Evolutionary conservation across 2,888 invertebrate genomes (phyloP).

Genomic region (Melinaea marsaeus): DNA sequence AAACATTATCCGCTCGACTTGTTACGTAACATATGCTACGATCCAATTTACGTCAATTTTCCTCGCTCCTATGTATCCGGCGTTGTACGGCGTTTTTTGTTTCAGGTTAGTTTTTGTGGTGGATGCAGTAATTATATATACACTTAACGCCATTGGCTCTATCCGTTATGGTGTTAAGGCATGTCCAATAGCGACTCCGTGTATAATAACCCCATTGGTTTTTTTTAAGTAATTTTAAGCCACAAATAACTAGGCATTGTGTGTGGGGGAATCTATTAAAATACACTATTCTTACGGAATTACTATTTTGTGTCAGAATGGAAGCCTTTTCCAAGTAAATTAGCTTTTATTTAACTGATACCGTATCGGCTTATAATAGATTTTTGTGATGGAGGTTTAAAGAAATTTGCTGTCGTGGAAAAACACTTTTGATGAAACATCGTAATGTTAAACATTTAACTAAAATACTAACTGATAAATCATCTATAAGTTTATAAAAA

Average conservation of each 20-base stretch:
- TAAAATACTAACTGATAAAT: too few relatives aligned
- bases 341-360: constrained; percentile 42
- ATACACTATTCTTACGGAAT: constrained; percentile 45
- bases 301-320: constrained; percentile 45
- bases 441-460: too few relatives aligned
- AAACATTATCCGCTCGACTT: constrained; percentile 8
- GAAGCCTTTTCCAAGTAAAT: constrained; percentile 41
- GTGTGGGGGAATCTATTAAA: constrained; percentile 57
- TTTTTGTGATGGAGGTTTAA: constrained; percentile 26
- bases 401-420: too few relatives aligned
- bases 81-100: constrained; percentile 44
- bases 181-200: constrained; percentile 51
- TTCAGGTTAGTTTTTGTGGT: constrained; percentile 47
- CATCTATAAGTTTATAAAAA: too few relatives aligned
- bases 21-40: constrained; percentile 32
- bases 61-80: constrained; percentile 53
- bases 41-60: constrained; percentile 64
- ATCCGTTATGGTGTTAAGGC: constrained; percentile 42
- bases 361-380: constrained; percentile 39
- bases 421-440: too few relatives aligned
- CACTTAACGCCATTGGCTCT: constrained; percentile 54
- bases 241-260: constrained; percentile 59
- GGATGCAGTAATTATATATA: constrained; percentile 55
- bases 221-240: constrained; percentile 40
- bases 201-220: constrained; percentile 40